phyloP scores from a whole-genome alignment of 1,140 invertebrate genomes.

The Asobara japonica region DNA sequence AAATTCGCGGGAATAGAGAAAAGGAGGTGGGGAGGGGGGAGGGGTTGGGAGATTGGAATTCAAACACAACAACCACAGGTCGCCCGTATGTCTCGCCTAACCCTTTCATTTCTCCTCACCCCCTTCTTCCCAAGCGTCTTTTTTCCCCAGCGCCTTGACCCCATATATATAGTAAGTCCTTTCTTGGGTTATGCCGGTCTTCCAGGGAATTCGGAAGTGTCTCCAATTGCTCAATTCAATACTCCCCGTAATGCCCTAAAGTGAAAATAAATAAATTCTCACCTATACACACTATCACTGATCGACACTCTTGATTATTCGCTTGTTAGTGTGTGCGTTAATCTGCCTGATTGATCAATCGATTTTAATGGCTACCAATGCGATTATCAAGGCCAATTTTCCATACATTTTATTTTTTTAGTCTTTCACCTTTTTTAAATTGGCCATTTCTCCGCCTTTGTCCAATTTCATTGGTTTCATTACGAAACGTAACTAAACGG shows the following conservation, averaged over 20 bases:
- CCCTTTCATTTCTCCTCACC: constrained; percentile 1
- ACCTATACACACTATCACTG: neutral
- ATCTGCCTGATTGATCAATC: constrained; percentile 3
- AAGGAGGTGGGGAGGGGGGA: neutral
- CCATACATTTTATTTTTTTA: neutral
- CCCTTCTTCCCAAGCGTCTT: neutral
- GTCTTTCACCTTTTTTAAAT: neutral
- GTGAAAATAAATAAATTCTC: constrained; percentile 9
- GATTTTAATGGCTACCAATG: constrained; percentile 1
- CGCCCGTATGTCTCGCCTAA: constrained; percentile 18
- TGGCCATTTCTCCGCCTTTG: neutral
- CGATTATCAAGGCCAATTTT: constrained; percentile 11
- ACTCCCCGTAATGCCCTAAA: neutral
- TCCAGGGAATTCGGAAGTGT: constrained; percentile 34
- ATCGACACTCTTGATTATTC: neutral
- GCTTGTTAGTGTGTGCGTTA: neutral
- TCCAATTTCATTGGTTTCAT: neutral
- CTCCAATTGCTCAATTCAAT: constrained; percentile 14
- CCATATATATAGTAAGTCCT: constrained; percentile 20
- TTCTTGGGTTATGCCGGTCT: constrained; percentile 24
- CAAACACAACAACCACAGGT: constrained; percentile 18
- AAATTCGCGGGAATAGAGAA: neutral
- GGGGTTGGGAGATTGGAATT: constrained; percentile 4
- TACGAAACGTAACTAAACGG: constrained; percentile 5
- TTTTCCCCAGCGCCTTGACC: constrained; percentile 22